Base-by-base conservation (phyloP, 2,888 invertebrate genomes). In the Drepana falcataria region DNA sequence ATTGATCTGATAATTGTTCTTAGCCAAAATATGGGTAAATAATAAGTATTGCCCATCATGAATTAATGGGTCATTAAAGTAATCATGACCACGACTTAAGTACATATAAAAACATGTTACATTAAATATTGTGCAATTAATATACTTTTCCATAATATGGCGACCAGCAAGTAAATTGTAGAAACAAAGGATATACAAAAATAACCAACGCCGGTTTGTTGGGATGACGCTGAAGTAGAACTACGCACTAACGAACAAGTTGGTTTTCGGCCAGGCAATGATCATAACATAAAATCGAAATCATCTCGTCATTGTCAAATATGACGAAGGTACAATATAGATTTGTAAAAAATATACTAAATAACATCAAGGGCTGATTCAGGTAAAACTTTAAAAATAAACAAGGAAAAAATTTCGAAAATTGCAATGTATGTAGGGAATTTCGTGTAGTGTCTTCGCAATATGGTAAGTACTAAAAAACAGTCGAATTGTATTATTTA, bases 111-210 rank as follows among this genome's bases (percentile, higher is more conserved):
- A 4, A 4, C 37, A 4, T 37, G 37, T 21, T 21, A 21, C 21
- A 21, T 21, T 21, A 21, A 21, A 21, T 21, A 21, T 21, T 21
- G 21, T 21, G 21, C 21, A 21, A 21, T 21, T 21, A 21, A 21
- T 21, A 21, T 21, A 21, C 0, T 21, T 21, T 9, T 3, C 2
- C 9, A 9, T 9, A 3, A 9, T 44, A 44, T 44, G 9, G 44
- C 2, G 9, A 9, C 9, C 2, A 37, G 0, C 2, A 48, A 4
- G 1, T 58, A 66, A 64, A 65, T 66, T 63, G 54, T 61, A 58
- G 47, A 64, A 66, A 76, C 73, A 79, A 77, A 75, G 71, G 68
- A 75, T 64, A 66, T 67, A 72, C 73, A 71, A 76, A 74, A 80
- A 78, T 74, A 75, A 66, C 71, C 66, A 67, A 66, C 68, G 72